Evolutionary conservation across 2,113 vertebrate genomes (phyloP).

Genomic region (Platycercus adscitus): DNA sequence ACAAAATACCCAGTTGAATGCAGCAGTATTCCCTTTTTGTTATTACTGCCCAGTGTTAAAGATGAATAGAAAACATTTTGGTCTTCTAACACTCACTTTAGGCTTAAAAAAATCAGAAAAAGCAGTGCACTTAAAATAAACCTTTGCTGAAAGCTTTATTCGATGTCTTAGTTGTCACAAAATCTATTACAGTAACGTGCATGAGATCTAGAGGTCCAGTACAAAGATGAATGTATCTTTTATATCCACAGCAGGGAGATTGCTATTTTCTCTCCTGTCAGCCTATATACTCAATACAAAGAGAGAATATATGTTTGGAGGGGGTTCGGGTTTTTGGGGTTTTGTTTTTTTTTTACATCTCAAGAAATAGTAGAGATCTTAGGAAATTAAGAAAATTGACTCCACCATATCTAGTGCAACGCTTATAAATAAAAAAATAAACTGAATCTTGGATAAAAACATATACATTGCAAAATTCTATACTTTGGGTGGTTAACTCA

Average conservation of each 20-base stretch:
- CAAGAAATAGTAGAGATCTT: neutral
- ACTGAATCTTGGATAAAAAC: neutral
- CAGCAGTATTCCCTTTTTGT: neutral
- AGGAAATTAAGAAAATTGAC: neutral
- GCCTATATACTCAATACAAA: slow-evolving; percentile 11
- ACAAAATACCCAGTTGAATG: neutral
- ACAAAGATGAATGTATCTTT: slow-evolving; percentile 16
- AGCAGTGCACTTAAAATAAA: neutral
- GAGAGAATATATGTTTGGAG: neutral
- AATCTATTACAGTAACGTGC: slow-evolving; percentile 23
- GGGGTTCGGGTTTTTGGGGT: no score
- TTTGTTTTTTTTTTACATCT: neutral
- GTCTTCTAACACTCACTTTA: neutral
- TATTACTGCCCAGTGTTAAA: neutral
- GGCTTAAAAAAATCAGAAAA: neutral
- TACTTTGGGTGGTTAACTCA: neutral
- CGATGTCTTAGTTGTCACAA: neutral
- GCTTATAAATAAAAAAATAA: neutral
- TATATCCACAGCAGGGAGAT: slow-evolving; percentile 3
- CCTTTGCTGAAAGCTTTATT: slow-evolving; percentile 7
- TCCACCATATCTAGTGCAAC: neutral
- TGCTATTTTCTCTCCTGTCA: slow-evolving; percentile 7
- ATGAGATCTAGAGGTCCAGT: slow-evolving; percentile 8
- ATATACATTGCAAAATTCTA: neutral
- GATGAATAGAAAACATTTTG: slow-evolving; percentile 4